Evolutionary conservation across 2,888 invertebrate species (phyloP).

Genomic region (Poecilus cupreus): DNA sequence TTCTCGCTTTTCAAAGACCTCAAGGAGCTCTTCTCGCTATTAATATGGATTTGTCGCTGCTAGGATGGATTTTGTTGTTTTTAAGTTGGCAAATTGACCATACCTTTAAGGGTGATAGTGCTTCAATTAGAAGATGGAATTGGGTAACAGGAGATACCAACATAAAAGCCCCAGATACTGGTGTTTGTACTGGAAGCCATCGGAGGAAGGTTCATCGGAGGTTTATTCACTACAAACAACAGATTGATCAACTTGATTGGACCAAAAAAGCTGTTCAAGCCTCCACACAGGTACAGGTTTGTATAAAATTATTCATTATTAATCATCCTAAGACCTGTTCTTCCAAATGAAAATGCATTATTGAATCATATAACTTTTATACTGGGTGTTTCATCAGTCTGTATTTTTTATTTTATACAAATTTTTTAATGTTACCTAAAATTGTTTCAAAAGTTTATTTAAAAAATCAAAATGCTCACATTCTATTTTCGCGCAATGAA

Average conservation of each 20-base stretch:
- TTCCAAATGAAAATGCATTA: constrained; percentile 4
- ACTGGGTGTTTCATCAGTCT: too few species aligned
- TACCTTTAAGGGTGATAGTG: constrained; percentile 63
- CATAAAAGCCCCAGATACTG: constrained; percentile 65
- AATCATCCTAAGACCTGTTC: neutral
- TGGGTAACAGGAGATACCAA: constrained; percentile 87
- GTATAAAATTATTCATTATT: constrained; percentile 58
- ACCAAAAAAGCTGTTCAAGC: constrained; percentile 78
- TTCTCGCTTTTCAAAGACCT: constrained; percentile 74
- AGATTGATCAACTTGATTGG: constrained; percentile 81
- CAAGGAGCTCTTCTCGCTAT: constrained; percentile 73
- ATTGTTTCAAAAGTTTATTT: too few species aligned
- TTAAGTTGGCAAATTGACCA: constrained; percentile 82
- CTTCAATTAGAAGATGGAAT: constrained; percentile 83
- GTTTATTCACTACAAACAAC: constrained; percentile 80
- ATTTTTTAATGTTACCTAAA: too few species aligned
- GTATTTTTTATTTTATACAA: too few species aligned
- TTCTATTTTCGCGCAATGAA: too few species aligned
- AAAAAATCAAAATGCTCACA: too few species aligned
- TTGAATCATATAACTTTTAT: constrained; percentile 4
- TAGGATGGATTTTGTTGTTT: constrained; percentile 86
- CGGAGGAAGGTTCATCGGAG: constrained; percentile 84
- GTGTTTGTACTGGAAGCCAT: constrained; percentile 72
- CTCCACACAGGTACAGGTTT: constrained; percentile 71
- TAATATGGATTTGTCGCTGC: constrained; percentile 79